Base-by-base conservation (phyloP, 2,113 vertebrate species). In the Ariopsis seemanni region DNA sequence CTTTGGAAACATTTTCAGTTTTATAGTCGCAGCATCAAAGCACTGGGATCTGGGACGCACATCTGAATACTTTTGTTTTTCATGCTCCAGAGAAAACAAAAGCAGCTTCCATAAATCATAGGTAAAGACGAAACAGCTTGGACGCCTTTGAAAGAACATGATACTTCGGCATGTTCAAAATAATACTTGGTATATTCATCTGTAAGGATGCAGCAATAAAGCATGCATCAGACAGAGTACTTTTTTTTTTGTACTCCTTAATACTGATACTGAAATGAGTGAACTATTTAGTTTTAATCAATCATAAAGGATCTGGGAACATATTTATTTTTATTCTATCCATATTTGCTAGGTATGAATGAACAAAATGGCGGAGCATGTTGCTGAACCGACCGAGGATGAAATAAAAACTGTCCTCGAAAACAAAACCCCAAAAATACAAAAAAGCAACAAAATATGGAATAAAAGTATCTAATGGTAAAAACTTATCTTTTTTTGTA, bases 11-110 rank as follows among this genome's bases (percentile, higher is more conserved):
- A 78, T 10, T 15, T 52, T 67, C 52, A 20, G 52, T 67, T 80
- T 65, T 55, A 62, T 62, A 78, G 85, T 42, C 18, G 7, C 10
- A 57, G 9, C 60, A 25, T 86, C 60, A 80, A 79, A 80, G 62
- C 18, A 25, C 2, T 6, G 50, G 74, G 34, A 65, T 67, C 2
- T 6, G 50, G 74, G 34, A 65, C 55, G 48, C 50, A 34, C 48
- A 25, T 79, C 48, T 30, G 60, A 86, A 86, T 62, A 65, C 57
- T 65, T 52, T 79, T 34, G 48, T 77, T 52, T 52, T 77, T 53
- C 50, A 52, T 7, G 48, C 75, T 42, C 18, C 9, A 63, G 18
- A 65, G 30, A 67, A 80, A 86, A 67, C 75, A 80, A 80, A 34
- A 55, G 9, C 55, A 60, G 9, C 11, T 53, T 67, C 30, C 55